phyloP scores from a whole-genome alignment of 2,797 vertebrate species.

The Buphagus erythrorhynchus region DNA sequence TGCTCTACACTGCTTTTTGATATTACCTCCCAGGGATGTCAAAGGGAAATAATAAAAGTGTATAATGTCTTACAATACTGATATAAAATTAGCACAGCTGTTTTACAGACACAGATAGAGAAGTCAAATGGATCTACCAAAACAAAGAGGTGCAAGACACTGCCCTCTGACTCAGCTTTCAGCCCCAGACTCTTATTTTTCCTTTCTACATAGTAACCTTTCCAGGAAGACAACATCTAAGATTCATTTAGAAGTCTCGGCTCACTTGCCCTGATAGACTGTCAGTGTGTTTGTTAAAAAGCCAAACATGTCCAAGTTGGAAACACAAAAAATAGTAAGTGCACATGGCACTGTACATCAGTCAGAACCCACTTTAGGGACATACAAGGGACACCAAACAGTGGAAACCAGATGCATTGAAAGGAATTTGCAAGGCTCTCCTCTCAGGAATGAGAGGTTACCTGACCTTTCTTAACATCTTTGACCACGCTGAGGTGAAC shows the following conservation, averaged over 20 bases:
- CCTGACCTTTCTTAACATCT: background rate
- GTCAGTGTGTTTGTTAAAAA: background rate
- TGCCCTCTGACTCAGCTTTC: background rate
- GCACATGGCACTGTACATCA: background rate
- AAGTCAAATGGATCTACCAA: background rate
- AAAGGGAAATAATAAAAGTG: background rate
- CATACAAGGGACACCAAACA: background rate
- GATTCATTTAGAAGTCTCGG: background rate
- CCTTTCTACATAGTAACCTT: background rate
- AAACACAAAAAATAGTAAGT: background rate
- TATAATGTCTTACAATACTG: background rate
- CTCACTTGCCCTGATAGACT: background rate
- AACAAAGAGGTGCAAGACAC: background rate
- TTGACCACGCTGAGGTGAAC: background rate
- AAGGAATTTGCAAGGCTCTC: background rate
- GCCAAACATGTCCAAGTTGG: background rate
- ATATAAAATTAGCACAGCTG: background rate
- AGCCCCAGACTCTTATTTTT: background rate
- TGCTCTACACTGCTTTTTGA: background rate
- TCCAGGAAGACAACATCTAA: background rate
- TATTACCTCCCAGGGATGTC: background rate
- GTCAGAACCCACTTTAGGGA: background rate
- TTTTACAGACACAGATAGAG: background rate
- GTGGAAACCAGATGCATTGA: background rate
- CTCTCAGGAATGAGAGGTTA: background rate